Conservation (phyloP, 2,797 vertebrate species). For the Anabas testudineus region DNA sequence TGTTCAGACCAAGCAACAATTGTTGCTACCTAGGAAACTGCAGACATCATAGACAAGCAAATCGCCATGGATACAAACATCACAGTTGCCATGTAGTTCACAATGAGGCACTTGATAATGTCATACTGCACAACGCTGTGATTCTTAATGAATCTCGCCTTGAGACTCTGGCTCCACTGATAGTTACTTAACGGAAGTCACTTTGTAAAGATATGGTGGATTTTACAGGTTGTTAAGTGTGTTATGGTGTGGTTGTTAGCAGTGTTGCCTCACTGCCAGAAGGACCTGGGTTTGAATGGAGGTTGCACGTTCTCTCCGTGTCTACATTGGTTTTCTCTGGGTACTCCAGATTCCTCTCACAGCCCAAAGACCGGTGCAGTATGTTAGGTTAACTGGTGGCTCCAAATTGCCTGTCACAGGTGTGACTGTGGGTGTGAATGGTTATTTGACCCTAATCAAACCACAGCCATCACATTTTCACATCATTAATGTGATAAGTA, state of each 20-base stretch:
- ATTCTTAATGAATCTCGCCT: conserved; percentile 6
- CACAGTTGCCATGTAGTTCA: conserved; percentile 37
- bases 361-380: no score
- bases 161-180: conserved; percentile 3
- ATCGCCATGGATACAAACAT: conserved; percentile 61
- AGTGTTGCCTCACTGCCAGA: no score
- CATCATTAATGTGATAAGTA: no score
- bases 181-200: conserved; percentile 5
- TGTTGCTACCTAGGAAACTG: conserved; percentile 61
- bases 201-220: background rate
- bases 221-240: background rate
- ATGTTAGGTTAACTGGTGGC: no score
- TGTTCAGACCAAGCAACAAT: conserved; percentile 20
- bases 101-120: conserved; percentile 33
- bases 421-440: no score
- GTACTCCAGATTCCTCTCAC: no score
- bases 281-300: no score
- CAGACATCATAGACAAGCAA: conserved; percentile 28
- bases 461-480: no score
- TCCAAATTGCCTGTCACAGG: no score
- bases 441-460: no score
- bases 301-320: no score
- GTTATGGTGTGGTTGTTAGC: background rate
- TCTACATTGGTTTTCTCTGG: no score
- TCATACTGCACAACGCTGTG: conserved; percentile 9